These are phyloP conservation scores for Drosophila buzzatii DNA, from an alignment of 2,888 invertebrate genomes.

Conservation along the genomic window DNA sequence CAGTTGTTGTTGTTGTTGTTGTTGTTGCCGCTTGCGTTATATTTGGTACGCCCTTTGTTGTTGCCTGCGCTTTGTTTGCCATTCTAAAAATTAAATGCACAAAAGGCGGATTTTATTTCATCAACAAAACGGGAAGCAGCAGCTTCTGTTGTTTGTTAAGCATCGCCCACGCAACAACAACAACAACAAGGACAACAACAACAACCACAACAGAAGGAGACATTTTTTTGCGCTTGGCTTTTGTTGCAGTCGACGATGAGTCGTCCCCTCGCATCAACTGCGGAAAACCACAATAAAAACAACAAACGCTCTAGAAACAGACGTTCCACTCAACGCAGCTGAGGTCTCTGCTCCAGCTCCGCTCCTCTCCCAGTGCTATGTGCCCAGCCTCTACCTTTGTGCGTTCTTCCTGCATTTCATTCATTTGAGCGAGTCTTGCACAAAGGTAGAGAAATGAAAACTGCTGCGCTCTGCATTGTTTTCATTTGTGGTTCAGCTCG, in stretches of 20 bases:
- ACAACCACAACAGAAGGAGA: conserved; percentile 56
- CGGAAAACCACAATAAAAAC: conserved; percentile 57
- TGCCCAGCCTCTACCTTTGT: conserved; percentile 1
- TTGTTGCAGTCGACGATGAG: conserved; percentile 55
- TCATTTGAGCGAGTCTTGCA: conserved; percentile 59
- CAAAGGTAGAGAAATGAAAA: conserved; percentile 78
- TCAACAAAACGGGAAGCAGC: conserved; percentile 80
- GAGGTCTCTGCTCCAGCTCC: conserved; percentile 49
- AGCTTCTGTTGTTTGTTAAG: conserved; percentile 80
- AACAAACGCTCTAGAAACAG: conserved; percentile 70
- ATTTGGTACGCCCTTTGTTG: conserved; percentile 77
- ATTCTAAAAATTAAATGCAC: conserved; percentile 82
- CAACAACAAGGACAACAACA: conserved; percentile 49
- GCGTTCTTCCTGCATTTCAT: conserved; percentile 51
- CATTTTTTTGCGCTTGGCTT: conserved; percentile 68
- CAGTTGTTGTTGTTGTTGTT: conserved; percentile 65
- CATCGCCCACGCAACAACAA: conserved; percentile 77
- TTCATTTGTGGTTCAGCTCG: conserved; percentile 63
- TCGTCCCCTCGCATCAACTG: conserved; percentile 14
- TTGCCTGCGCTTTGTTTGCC: conserved; percentile 76
- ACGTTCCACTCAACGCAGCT: conserved; percentile 78
- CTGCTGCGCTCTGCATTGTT: conserved; percentile 75
- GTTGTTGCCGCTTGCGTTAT: conserved; percentile 63
- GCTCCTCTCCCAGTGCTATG: neutral
- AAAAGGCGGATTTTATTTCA: conserved; percentile 82